Evolutionary conservation across 2,888 invertebrate genomes (phyloP).

Genomic region (Athalia cordata): DNA sequence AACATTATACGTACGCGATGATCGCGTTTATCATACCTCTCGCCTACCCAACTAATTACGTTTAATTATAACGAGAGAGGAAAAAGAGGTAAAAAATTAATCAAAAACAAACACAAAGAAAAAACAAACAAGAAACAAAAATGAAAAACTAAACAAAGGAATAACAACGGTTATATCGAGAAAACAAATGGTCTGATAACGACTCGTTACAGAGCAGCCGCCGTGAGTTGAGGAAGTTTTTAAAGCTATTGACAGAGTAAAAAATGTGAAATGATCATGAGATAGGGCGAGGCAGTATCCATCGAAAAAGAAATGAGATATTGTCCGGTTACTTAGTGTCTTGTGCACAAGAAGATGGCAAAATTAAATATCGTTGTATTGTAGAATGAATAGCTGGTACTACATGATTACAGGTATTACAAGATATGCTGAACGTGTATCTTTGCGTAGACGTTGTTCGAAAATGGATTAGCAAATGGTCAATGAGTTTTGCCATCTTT

Average conservation of each 20-base stretch:
- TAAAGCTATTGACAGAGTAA: neutral
- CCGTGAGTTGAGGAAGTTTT: neutral
- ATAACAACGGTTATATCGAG: conserved; percentile 45
- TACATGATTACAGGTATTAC: no score
- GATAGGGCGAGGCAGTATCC: conserved; percentile 9
- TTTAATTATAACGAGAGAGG: neutral
- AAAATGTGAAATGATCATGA: neutral
- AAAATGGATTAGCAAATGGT: neutral
- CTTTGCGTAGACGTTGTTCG: no score
- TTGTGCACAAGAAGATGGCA: conserved; percentile 45
- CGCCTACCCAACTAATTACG: neutral
- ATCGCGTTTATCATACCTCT: no score
- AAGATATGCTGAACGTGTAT: no score
- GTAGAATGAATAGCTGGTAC: neutral
- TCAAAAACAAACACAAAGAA: neutral
- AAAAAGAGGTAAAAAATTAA: neutral
- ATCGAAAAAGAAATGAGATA: conserved; percentile 16
- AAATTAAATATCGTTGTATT: conserved; percentile 23
- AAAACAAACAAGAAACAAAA: no score
- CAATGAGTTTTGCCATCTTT: conserved; percentile 39
- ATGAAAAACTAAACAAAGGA: conserved; percentile 50
- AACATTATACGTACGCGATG: no score
- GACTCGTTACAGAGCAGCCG: conserved; percentile 19
- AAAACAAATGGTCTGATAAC: conserved; percentile 35
- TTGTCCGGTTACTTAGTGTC: conserved; percentile 25